A percentile compares a stretch with the other conserved stretches of the same genome.
Conservation (phyloP, 2,888 invertebrate genomes). For the Chloroclystis v-ata region DNA sequence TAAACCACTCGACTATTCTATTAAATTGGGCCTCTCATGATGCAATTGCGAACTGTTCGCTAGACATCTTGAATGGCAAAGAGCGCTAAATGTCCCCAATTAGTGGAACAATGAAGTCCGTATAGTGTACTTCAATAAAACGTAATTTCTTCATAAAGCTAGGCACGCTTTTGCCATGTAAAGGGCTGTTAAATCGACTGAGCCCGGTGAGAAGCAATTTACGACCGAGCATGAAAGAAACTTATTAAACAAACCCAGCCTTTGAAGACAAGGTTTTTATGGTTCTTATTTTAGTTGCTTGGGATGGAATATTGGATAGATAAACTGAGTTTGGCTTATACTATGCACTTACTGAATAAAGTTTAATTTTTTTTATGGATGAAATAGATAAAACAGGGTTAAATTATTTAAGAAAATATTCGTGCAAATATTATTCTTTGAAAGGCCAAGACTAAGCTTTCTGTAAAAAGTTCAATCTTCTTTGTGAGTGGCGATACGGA, state of each 20-base stretch:
- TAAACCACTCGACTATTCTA: constrained; percentile 15
- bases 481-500: constrained; percentile 40
- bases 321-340: too few species aligned
- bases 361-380: too few species aligned
- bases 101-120: constrained; percentile 34
- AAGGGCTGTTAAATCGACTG: constrained; percentile 51
- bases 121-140: constrained; percentile 29
- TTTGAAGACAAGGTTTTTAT: constrained; percentile 48
- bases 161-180: constrained; percentile 42
- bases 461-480: constrained; percentile 34
- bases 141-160: constrained; percentile 43
- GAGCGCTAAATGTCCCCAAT: constrained; percentile 23
- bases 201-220: constrained; percentile 54
- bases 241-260: constrained; percentile 49
- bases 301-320: not conserved
- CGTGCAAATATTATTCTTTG: too few species aligned
- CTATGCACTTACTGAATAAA: too few species aligned
- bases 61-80: not conserved
- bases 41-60: not conserved
- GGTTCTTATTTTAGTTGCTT: constrained; percentile 24
- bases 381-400: too few species aligned
- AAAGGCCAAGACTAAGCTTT: not conserved
- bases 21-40: constrained; percentile 12
- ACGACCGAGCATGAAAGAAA: constrained; percentile 53
- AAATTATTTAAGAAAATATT: too few species aligned